Base-by-base conservation (phyloP, 2,797 vertebrate genomes). In the Neopelma chrysocephalum region DNA sequence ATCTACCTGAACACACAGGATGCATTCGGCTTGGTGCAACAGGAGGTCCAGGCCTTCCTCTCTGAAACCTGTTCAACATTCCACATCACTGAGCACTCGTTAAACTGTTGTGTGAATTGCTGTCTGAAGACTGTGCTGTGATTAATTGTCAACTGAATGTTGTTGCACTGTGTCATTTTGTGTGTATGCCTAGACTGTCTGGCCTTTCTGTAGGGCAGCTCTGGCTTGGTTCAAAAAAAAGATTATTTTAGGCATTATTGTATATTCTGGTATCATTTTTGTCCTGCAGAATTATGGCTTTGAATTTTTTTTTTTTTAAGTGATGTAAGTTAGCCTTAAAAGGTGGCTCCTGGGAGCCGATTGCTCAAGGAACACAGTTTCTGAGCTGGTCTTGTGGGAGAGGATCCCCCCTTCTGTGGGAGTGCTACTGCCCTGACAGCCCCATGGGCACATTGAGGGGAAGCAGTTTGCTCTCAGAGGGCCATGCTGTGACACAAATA, bases 21-120 rank as follows among this genome's bases (percentile, higher is more conserved):
- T 45, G 68, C 75, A 66, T 94, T 93, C 70, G 69, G 57, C 32
- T 89, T 81, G 86, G 54, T 89, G 56, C 64, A 82, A 48, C 58
- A 91, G 78, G 58, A 81, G 82, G 48, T 64, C 45, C 60, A 56
- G 73, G 64, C 2, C 3, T 89, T 90, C 77, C 43, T 66, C 21
- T 89, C 76, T 75, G 66, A 90, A 48, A 68, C 62, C 68, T 31
- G 17, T 87, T 89, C 90, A 82, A 82, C 91, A 90, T 96, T 97
- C 93, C 92, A 64, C 27, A 43, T 84, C 47, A 57, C 87, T 0
- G 11, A 91, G 85, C 68, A 69, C 50, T 73, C 0, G 0, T 90
- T 31, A 76, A 72, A 34, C 77, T 65, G 21, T 87, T 5, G 6
- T 56, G 56, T 66, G 66, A 43, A 27, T 45, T 43, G 69, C 72